Base-by-base conservation (phyloP, 2,888 invertebrate species). In the Acanthoscelides obtectus region DNA sequence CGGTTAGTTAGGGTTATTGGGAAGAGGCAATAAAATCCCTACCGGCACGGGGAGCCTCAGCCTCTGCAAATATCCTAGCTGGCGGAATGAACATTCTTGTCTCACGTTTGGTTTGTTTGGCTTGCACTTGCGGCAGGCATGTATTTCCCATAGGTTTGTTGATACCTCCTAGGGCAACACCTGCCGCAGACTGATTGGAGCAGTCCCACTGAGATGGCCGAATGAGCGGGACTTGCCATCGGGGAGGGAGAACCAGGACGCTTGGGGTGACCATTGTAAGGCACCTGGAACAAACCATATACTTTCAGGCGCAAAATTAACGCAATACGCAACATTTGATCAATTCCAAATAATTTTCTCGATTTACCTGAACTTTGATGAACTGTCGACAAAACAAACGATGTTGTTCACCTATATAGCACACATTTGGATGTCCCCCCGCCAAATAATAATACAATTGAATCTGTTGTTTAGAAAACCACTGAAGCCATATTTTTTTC, bases 241-340 rank as follows among this genome's bases (percentile, higher is more conserved):
- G 95, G 95, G 66, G 95, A 95, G 67, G 95, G 95, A 68, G 95
- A 94, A 17, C 95, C 95, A 0, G 96, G 96, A 84, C 97, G 89
- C 87, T 96, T 97, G 69, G 94, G 95, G 79, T 95, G 95, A 20
- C 97, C 97, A 86, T 97, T 98, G 88, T 91, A 97, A 22, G 97
- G 95, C 83, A 94, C 93, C 85, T 98, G 20, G 22, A 68, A 68
- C 20, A 22, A 22, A 68, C 22, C 20, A 22, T 68, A 68, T 68
- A 68, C 20, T 22, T 8, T 20, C 22, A 68, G 22, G 22, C 22
- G 45, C 45, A 6, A 22, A 22, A 68, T 6, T 22, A 22, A 68
- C 6, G 3, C 1, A 68, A 68, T 17, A 21, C n/a, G 20, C 65
- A 74, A 75, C n/a, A n/a, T n/a, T n/a, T n/a, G n/a, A n/a, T n/a